Percentiles rank a stretch among this genome's conserved stretches.
Evolutionary conservation across 2,797 vertebrate species (phyloP).

Genomic region (Sparus aurata): DNA sequence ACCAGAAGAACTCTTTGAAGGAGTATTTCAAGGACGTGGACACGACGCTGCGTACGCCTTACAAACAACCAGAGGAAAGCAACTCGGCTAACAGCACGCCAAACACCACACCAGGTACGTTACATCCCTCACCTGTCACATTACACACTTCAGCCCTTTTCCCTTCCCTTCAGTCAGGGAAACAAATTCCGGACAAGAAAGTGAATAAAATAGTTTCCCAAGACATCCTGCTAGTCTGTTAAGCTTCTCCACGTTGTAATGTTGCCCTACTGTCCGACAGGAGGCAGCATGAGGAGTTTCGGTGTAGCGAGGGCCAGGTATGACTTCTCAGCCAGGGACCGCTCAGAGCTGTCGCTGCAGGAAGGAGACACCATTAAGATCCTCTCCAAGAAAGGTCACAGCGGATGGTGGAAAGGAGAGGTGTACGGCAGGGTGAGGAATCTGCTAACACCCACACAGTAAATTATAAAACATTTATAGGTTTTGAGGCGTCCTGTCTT

Average conservation of each 20-base stretch:
- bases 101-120: constrained; percentile 65
- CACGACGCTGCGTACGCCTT: constrained; percentile 88
- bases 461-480: neutral
- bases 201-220: neutral
- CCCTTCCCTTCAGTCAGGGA: no score
- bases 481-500: neutral
- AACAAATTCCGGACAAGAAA: constrained; percentile 1
- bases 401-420: constrained; percentile 96
- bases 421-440: constrained; percentile 92
- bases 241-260: constrained; percentile 13
- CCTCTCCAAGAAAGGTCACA: constrained; percentile 92
- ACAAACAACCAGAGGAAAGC: constrained; percentile 89
- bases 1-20: constrained; percentile 91
- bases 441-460: neutral
- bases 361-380: constrained; percentile 95
- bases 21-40: constrained; percentile 95
- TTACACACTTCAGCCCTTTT: no score
- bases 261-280: constrained; percentile 64
- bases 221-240: neutral
- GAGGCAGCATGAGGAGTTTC: constrained; percentile 83
- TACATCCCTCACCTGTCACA: neutral
- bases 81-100: constrained; percentile 38
- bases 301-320: constrained; percentile 92
- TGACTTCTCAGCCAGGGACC: constrained; percentile 93
- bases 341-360: constrained; percentile 90